Evolutionary conservation across 2,888 invertebrate genomes (phyloP), one percentile per base, ranked within the genome.

Genomic region (Sabatieria punctata): DNA sequence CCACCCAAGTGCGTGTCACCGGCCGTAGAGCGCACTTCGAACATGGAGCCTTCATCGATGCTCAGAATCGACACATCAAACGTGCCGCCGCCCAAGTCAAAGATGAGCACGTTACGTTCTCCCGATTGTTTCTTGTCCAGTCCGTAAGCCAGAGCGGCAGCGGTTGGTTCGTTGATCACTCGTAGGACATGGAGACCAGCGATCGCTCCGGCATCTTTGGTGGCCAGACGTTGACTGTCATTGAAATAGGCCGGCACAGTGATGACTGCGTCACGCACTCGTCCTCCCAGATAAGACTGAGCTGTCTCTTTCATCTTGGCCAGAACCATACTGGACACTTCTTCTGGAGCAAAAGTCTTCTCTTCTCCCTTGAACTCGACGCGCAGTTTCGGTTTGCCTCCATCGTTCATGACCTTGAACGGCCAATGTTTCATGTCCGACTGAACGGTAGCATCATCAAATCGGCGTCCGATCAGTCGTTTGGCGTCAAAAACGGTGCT

Each of bases 1-100:
- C 60, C 60, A 50, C 65, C 58, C 50, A 65, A 55, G 54, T 66
- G 88, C 78, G 77, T 91, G 82, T 91, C 88, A 52, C 88, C 88
- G 50, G 85, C 85, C n/a, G 86, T 91, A 6, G 88, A 81, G 63
- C 85, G 86, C 43, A 64, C 56, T 65, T 91, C 89, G 67, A 91
- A 91, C 54, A 78, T 75, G 75, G 68, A 88, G 79, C 89, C 88
- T 70, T 88, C 89, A 63, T 91, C 91, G 47, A 45, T 24, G 54
- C 91, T 93, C 58, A 91, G 72, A 61, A 91, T 82, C 49, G 88
- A 89, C 26, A 89, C 89, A 72, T 91, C 89, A 67, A 91, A 89
- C 54, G 86, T 88, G 57, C 86, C 89, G 64, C 91, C 89, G 46
- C 78, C 78, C 48, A 78, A 66, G 66, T 78, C 77, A 58, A 75